A percentile compares a stretch with the other conserved stretches of the same genome.
phyloP scores from a whole-genome alignment of 2,888 invertebrate genomes.

The Trachelus tabidus region DNA sequence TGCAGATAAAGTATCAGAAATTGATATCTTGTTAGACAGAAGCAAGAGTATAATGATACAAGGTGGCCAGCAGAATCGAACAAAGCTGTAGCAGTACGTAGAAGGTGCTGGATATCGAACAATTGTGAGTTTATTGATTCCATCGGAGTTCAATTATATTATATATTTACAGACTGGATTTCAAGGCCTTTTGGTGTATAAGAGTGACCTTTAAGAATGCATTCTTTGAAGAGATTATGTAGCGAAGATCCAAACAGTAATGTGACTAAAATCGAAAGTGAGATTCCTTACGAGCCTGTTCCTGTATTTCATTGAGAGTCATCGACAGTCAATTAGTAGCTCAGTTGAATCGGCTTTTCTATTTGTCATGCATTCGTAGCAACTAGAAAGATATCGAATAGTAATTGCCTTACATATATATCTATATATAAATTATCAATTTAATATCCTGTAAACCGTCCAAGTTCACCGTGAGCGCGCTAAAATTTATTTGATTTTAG shows the following conservation, averaged over 20 bases:
- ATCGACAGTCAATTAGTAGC: not conserved
- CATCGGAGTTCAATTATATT: not conserved
- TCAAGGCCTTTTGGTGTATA: not conserved
- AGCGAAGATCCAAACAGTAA: not conserved
- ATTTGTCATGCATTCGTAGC: not conserved
- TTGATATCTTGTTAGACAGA: not conserved
- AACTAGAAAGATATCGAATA: not conserved
- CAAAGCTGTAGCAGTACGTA: not conserved
- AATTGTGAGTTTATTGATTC: not conserved
- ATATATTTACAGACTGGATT: not conserved
- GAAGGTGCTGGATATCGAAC: not conserved
- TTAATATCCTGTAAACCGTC: not conserved
- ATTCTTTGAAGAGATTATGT: not conserved
- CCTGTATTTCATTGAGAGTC: not conserved
- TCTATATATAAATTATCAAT: not conserved
- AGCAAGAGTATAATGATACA: not conserved
- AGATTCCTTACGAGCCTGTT: not conserved
- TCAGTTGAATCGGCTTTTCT: not conserved
- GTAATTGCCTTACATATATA: not conserved
- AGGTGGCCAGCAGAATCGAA: not conserved
- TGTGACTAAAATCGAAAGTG: not conserved
- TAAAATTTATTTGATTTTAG: not conserved
- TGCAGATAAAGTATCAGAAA: not conserved
- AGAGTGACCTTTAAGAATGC: not conserved
- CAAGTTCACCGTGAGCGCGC: not conserved